Percentiles rank a stretch among this genome's conserved stretches.
phyloP scores from a whole-genome alignment of 2,797 vertebrate genomes.

The Ptychobarbus kaznakovi region DNA sequence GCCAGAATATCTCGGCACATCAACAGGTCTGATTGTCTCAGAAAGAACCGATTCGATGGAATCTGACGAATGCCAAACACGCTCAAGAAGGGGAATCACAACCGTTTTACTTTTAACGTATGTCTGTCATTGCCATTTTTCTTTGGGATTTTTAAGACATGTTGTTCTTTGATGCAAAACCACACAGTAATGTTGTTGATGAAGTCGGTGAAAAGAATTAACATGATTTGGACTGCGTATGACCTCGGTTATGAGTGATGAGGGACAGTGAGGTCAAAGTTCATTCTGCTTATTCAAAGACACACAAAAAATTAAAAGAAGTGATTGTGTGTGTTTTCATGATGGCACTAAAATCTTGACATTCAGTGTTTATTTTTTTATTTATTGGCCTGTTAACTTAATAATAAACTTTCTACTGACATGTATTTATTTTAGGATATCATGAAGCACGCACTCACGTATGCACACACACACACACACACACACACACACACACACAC shows the following conservation, averaged over 20 bases:
- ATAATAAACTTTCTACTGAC: background rate
- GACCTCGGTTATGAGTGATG: background rate
- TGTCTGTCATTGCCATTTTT: constrained; percentile 31
- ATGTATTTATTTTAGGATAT: background rate
- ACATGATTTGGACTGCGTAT: background rate
- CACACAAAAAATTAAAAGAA: background rate
- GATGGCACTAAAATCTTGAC: background rate
- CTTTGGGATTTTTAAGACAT: background rate
- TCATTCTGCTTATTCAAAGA: background rate
- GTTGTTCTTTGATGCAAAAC: constrained; percentile 10
- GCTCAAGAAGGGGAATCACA: constrained; percentile 23
- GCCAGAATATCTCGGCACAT: constrained; percentile 53
- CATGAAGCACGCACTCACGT: background rate
- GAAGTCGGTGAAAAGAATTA: constrained; percentile 14
- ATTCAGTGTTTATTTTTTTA: background rate
- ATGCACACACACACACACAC: too few relatives aligned
- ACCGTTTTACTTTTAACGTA: background rate
- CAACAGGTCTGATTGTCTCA: constrained; percentile 43
- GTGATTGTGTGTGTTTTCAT: background rate
- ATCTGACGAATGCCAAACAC: constrained; percentile 13
- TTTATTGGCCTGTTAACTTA: background rate
- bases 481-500: too few relatives aligned
- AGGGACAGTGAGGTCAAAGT: constrained; percentile 1
- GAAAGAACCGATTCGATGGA: constrained; percentile 19
- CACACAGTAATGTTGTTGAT: background rate